Evolutionary conservation across 35 echinoderm and acorn worm species (phyloP), one percentile per base, ranked within the genome.

Genomic region (Eucidaris tribuloides): DNA sequence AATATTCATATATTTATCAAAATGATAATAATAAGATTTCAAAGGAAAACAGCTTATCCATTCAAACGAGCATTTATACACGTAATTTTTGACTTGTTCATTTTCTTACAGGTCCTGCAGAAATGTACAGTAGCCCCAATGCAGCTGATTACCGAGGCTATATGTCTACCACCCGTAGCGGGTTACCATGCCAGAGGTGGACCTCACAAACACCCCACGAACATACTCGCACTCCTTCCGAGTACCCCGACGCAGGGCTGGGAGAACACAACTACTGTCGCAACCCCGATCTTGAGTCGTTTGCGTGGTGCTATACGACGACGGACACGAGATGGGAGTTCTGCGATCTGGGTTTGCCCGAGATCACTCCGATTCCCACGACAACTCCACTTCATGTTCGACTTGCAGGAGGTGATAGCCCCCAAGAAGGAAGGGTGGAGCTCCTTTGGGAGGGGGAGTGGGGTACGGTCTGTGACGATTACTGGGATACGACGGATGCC

Each of bases 201-300:
- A 85, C 78, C 4, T 31, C 43, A 2, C 89, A 89, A 42, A 29
- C 17, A 22, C 94, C 94, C 34, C 94, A 97, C 33, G 0, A 13
- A 3, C 94, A 97, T 48, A 23, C 15, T 0, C 60, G 71, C 57
- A 40, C 44, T 0, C 82, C 85, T 0, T 23, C 31, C 3, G 55
- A 76, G 1, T 92, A 85, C 58, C 85, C 94, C 31, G 46, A 55
- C 25, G 58, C 55, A 28, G 94, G 94, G 4, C 57, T 97, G 1
- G 94, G 94, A 17, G 76, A 77, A 20, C 94, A 97, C 55, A 97
- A 83, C 77, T 89, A 86, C 39, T 97, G 94, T 63, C 79, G 94
- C 4, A 97, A 91, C 46, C 76, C 90, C 2, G 90, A 91, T 23
- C n/a, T 40, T 22, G 59, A 56, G 3, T 20, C 36, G 1, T 24